Evolutionary conservation across 2,888 invertebrate genomes (phyloP).

Genomic region (Allacma fusca): DNA sequence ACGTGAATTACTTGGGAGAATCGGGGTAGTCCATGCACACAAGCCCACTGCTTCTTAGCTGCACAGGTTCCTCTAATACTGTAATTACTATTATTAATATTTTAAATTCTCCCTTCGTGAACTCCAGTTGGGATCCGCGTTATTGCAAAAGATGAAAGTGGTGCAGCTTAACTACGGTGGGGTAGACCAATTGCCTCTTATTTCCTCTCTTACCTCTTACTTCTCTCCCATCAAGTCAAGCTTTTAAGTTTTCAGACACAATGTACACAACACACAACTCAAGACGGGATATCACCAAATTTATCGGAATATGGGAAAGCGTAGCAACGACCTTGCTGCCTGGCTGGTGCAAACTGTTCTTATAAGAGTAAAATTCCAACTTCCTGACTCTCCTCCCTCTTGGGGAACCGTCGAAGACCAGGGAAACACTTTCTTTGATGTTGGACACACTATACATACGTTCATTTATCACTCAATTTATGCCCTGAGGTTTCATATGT

Average conservation of each 20-base stretch:
- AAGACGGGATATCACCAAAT: neutral
- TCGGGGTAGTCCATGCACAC: neutral
- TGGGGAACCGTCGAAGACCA: neutral
- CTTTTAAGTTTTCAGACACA: too few relatives aligned
- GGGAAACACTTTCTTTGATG: slow-evolving; percentile 23
- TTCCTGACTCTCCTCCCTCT: neutral
- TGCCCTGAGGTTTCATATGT: slow-evolving; percentile 19
- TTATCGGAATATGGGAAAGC: neutral
- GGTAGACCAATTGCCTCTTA: neutral
- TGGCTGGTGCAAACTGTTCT: neutral
- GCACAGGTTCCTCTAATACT: neutral
- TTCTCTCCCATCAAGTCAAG: neutral
- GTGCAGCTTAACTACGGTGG: neutral
- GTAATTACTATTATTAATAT: neutral
- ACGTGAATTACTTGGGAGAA: neutral
- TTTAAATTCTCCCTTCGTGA: slow-evolving; percentile 4
- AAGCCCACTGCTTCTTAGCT: neutral
- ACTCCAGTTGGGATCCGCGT: neutral
- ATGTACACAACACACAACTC: neutral
- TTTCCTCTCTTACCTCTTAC: neutral
- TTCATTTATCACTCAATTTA: slow-evolving; percentile 40
- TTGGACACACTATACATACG: slow-evolving; percentile 25
- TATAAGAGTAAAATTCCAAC: slow-evolving; percentile 1
- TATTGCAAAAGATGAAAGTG: neutral
- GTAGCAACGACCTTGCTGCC: neutral